A percentile compares a stretch with the other conserved stretches of the same genome.
Evolutionary conservation across 2,888 invertebrate species (phyloP).

Genomic region (Pristionchus japonicus): DNA sequence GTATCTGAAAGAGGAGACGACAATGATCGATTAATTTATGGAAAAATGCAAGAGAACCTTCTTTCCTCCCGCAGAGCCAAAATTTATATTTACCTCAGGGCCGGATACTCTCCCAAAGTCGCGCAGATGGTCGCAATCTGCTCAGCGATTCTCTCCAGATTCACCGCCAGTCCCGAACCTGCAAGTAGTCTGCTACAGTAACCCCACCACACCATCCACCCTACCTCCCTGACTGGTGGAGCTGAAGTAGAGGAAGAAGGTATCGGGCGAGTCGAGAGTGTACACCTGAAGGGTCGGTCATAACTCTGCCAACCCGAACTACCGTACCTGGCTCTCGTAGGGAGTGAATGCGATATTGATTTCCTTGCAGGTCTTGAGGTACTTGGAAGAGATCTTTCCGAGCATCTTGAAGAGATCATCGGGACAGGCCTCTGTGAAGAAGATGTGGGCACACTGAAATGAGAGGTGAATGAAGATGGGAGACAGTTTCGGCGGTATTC

Average conservation of each 20-base stretch:
- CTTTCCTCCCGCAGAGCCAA: too few relatives aligned
- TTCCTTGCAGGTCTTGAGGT: slow-evolving; percentile 97
- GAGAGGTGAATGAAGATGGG: background rate
- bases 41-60: too few relatives aligned
- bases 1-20: slow-evolving; percentile 58
- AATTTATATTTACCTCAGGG: too few relatives aligned
- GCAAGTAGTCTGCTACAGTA: background rate
- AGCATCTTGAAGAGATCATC: slow-evolving; percentile 97
- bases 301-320: background rate
- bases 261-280: slow-evolving; percentile 94
- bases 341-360: slow-evolving; percentile 99
- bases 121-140: slow-evolving; percentile 85
- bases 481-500: too few relatives aligned
- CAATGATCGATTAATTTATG: too few relatives aligned
- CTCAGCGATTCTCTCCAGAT: slow-evolving; percentile 97
- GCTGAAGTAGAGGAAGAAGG: slow-evolving; percentile 96
- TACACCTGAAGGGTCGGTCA: slow-evolving; percentile 77
- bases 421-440: slow-evolving; percentile 98
- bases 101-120: slow-evolving; percentile 97
- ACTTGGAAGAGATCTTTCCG: slow-evolving; percentile 80
- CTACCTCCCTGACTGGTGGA: slow-evolving; percentile 85
- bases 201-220: slow-evolving; percentile 75
- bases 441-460: slow-evolving; percentile 89
- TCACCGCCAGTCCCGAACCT: slow-evolving; percentile 73
- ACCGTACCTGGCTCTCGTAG: slow-evolving; percentile 91